A percentile compares a stretch with the other conserved stretches of the same genome.
Evolutionary conservation across 1,140 invertebrate species (phyloP).

Genomic region (Drosophila punjabiensis): DNA sequence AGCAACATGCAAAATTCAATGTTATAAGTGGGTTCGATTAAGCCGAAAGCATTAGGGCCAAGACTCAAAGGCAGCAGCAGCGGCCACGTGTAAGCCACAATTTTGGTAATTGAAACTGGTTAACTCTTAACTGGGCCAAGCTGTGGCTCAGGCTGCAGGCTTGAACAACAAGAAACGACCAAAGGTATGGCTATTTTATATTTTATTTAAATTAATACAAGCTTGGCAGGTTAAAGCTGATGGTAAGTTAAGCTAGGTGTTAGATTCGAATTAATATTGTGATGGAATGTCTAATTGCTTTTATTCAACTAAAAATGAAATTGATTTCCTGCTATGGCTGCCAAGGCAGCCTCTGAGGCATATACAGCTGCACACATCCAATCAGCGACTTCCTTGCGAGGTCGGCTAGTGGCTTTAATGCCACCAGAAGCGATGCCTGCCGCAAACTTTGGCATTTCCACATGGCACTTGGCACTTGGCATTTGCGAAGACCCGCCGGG

Average conservation of each 20-base stretch:
- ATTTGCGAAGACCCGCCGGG: slow-evolving; percentile 50
- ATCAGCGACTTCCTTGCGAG: slow-evolving; percentile 40
- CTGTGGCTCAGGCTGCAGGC: neutral
- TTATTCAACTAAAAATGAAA: neutral
- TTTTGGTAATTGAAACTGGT: slow-evolving; percentile 22
- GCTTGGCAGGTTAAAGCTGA: neutral
- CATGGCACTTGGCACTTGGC: slow-evolving; percentile 59
- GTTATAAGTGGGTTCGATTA: slow-evolving; percentile 52
- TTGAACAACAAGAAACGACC: neutral
- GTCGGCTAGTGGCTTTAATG: slow-evolving; percentile 28
- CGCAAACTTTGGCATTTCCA: slow-evolving; percentile 73
- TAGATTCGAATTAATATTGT: neutral
- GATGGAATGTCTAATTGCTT: neutral
- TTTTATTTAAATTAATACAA: neutral
- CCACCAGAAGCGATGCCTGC: slow-evolving; percentile 57
- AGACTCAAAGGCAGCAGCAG: slow-evolving; percentile 24
- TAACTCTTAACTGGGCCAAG: slow-evolving; percentile 11
- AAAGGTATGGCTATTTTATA: neutral
- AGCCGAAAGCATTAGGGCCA: slow-evolving; percentile 38
- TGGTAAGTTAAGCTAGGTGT: neutral
- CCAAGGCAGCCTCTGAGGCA: slow-evolving; percentile 3
- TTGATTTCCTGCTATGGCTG: neutral
- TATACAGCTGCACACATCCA: slow-evolving; percentile 24
- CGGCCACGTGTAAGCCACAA: neutral
- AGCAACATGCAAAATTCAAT: slow-evolving; percentile 80